Percentiles rank a stretch among this genome's conserved stretches.
phyloP scores from a whole-genome alignment of 1,140 invertebrate genomes.

The Drosophila watanabei region DNA sequence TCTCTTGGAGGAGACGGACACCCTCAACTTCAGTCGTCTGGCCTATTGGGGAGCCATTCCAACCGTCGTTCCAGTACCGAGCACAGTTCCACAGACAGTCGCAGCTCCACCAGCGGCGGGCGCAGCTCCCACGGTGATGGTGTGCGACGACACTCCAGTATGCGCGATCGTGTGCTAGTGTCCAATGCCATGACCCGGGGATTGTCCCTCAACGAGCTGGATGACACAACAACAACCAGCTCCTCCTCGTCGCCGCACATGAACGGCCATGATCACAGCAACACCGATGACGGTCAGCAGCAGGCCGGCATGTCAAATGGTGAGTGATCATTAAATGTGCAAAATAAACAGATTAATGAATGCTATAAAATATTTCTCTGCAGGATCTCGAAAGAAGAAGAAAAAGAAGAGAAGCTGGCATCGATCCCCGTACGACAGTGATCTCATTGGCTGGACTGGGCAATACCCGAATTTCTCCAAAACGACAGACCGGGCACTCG shows the following conservation, averaged over 20 bases:
- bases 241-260: constrained; percentile 8
- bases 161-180: constrained; percentile 29
- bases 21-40: not conserved
- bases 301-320: not conserved
- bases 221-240: constrained; percentile 4
- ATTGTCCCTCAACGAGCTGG: constrained; percentile 1
- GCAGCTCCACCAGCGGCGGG: not conserved
- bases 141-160: not conserved
- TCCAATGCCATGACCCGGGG: constrained; percentile 14
- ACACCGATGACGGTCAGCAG: not conserved
- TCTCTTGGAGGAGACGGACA: not conserved
- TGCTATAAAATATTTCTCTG: not conserved
- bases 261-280: constrained; percentile 5
- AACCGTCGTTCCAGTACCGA: not conserved
- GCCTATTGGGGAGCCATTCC: not conserved
- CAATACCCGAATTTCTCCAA: constrained; percentile 37
- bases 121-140: not conserved
- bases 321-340: not conserved
- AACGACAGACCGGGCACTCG: constrained; percentile 5
- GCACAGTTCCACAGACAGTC: not conserved
- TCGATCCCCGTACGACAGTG: not conserved
- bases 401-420: not conserved
- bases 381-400: not conserved
- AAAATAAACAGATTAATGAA: no score
- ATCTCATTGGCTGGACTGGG: constrained; percentile 47